Percentiles rank a stretch among this genome's conserved stretches.
phyloP scores from a whole-genome alignment of 2,113 vertebrate species.

The Lamprologus sp. region DNA sequence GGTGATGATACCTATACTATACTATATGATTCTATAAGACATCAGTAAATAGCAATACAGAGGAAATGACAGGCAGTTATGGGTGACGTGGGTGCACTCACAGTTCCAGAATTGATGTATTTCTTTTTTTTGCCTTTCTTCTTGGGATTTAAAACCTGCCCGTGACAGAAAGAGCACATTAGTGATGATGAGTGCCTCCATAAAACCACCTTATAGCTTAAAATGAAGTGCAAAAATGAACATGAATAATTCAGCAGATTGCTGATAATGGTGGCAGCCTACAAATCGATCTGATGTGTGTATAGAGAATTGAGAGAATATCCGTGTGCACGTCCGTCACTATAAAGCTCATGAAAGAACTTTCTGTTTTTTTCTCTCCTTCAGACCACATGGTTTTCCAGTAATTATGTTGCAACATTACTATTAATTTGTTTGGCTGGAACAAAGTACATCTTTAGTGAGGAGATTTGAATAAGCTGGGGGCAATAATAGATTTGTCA shows the following conservation, averaged over 20 bases:
- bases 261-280: neutral
- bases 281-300: neutral
- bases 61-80: neutral
- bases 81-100: conserved; percentile 64
- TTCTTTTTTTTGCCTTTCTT: conserved; percentile 99
- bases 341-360: neutral
- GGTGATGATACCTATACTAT: neutral
- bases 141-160: conserved; percentile 92
- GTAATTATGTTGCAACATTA: neutral
- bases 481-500: neutral
- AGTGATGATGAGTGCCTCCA: neutral
- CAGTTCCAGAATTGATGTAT: conserved; percentile 95
- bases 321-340: neutral
- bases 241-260: conserved; percentile 32
- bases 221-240: conserved; percentile 3
- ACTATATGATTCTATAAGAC: neutral
- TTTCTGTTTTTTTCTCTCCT: neutral
- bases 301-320: neutral
- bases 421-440: neutral
- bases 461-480: neutral
- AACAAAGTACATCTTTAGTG: neutral
- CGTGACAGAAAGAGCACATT: neutral
- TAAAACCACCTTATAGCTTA: conserved; percentile 1
- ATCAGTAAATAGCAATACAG: neutral
- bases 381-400: neutral